These are phyloP conservation scores for Iguana delicatissima DNA, from an alignment of 2,797 vertebrate species.

Conservation along the genomic window DNA sequence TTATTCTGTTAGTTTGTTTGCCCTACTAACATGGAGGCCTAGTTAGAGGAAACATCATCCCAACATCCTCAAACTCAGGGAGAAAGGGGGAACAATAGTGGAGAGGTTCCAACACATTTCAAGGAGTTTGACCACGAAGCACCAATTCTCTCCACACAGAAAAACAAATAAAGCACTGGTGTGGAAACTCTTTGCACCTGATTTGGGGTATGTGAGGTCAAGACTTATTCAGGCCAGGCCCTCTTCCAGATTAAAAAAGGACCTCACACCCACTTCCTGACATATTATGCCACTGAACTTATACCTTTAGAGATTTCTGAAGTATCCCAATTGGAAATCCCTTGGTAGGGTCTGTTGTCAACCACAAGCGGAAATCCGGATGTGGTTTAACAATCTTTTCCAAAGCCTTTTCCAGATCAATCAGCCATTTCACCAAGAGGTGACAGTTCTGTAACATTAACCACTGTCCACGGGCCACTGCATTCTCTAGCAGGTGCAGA, in stretches of 20 bases:
- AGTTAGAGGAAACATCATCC: slow-evolving; percentile 14
- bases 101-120: neutral
- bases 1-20: slow-evolving; percentile 39
- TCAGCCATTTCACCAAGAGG: slow-evolving; percentile 93
- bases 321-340: slow-evolving; percentile 95
- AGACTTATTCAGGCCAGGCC: neutral
- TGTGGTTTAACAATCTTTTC: slow-evolving; percentile 91
- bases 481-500: slow-evolving; percentile 88
- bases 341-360: slow-evolving; percentile 93
- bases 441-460: slow-evolving; percentile 98
- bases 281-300: neutral
- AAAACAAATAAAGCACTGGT: neutral
- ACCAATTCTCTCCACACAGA: neutral
- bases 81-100: neutral
- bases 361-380: slow-evolving; percentile 93
- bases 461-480: slow-evolving; percentile 89
- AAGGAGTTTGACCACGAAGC: neutral
- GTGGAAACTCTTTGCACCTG: neutral
- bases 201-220: neutral
- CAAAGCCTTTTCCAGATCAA: slow-evolving; percentile 91
- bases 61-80: neutral
- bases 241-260: neutral
- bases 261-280: fast-evolving
- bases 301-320: slow-evolving; percentile 94
- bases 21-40: slow-evolving; percentile 41